Evolutionary conservation across 2,888 invertebrate species (phyloP).

Genomic region (Liposcelis brunnea): DNA sequence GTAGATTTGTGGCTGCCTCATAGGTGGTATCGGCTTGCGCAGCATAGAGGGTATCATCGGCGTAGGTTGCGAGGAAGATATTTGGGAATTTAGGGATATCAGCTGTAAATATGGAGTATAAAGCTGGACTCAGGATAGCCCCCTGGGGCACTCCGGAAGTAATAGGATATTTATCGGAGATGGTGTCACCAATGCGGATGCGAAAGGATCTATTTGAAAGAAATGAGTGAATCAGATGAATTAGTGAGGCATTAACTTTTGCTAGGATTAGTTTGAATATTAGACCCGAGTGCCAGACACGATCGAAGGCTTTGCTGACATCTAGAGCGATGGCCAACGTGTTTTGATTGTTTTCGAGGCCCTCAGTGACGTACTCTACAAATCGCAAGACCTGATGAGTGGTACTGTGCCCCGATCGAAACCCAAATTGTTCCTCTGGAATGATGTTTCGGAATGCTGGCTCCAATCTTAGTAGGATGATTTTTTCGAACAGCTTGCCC

Average conservation of each 20-base stretch:
- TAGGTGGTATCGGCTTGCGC: neutral
- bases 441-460: conserved; percentile 12
- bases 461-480: conserved; percentile 15
- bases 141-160: conserved; percentile 10
- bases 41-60: neutral
- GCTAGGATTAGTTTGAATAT: conserved; percentile 16
- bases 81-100: neutral
- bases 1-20: neutral
- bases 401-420: conserved; percentile 20
- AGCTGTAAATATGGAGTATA: neutral
- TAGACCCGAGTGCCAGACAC: conserved; percentile 21
- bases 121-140: neutral
- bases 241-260: neutral
- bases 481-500: conserved; percentile 18
- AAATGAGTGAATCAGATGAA: neutral
- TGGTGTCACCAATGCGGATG: no score
- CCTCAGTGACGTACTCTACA: conserved; percentile 16
- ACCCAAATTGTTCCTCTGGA: conserved; percentile 20
- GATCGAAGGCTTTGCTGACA: conserved; percentile 21
- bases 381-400: conserved; percentile 19
- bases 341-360: conserved; percentile 17
- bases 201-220: neutral
- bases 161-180: neutral
- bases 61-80: neutral
- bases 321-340: conserved; percentile 21